Conservation (phyloP, 1,140 invertebrate species). For the Orius insidiosus region DNA sequence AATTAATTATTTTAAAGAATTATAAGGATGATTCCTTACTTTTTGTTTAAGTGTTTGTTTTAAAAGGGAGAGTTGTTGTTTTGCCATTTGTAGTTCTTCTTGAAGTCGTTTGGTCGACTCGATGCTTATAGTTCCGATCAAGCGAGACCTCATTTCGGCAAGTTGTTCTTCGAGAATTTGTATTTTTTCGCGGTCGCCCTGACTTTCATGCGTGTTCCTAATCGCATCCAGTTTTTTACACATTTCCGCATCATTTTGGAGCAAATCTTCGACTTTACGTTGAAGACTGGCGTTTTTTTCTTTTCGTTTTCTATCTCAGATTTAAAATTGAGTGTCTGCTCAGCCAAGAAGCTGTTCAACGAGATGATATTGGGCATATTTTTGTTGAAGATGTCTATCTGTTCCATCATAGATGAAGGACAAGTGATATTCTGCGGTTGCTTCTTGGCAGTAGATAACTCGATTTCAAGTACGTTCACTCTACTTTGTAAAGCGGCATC, state of each 20-base stretch:
- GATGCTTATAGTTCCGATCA: too few relatives aligned
- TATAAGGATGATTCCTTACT: too few relatives aligned
- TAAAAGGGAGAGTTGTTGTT: too few relatives aligned
- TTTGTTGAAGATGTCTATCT: neutral
- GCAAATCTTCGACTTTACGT: conserved; percentile 3
- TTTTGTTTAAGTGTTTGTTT: too few relatives aligned
- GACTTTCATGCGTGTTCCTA: neutral
- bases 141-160: too few relatives aligned
- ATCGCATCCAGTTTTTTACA: neutral
- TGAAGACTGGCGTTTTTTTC: neutral
- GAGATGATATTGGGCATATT: neutral
- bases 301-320: neutral
- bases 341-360: neutral
- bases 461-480: conserved; percentile 3
- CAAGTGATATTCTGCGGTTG: neutral
- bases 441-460: neutral
- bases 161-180: too few relatives aligned
- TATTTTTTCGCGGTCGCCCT: too few relatives aligned
- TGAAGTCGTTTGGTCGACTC: too few relatives aligned
- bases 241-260: conserved; percentile 1
- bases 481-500: neutral
- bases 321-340: conserved; percentile 1
- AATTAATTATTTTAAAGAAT: too few relatives aligned
- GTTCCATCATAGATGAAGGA: neutral
- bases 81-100: too few relatives aligned